A percentile compares a stretch with the other conserved stretches of the same genome.
These are phyloP conservation scores for Takifugu rubripes DNA, from an alignment of 2,797 vertebrate species.

Conservation along the genomic window DNA sequence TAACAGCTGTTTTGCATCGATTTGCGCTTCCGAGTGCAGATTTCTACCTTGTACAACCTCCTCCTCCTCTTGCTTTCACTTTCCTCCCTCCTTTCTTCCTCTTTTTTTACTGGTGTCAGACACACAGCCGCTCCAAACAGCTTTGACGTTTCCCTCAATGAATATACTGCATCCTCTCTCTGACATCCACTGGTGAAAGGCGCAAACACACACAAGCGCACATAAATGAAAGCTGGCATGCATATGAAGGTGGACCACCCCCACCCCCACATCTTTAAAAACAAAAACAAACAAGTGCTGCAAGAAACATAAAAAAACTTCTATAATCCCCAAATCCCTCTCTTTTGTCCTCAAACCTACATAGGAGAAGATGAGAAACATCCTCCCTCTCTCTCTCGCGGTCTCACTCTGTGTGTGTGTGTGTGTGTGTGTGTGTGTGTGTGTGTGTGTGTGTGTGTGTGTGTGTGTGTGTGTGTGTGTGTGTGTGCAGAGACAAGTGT, in stretches of 20 bases:
- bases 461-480: conserved; percentile 26
- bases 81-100: conserved; percentile 20
- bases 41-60: conserved; percentile 58
- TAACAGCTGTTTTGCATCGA: conserved; percentile 74
- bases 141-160: conserved; percentile 57
- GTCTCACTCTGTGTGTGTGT: conserved; percentile 1
- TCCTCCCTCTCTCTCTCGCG: conserved; percentile 3
- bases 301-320: conserved; percentile 48
- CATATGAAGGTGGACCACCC: conserved; percentile 48
- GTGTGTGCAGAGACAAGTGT: conserved; percentile 56
- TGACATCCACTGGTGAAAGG: conserved; percentile 52
- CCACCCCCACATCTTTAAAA: conserved; percentile 17
- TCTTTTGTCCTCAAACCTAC: conserved; percentile 57
- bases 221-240: conserved; percentile 22
- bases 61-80: conserved; percentile 19
- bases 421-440: conserved; percentile 5
- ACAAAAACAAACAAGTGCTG: conserved; percentile 42
- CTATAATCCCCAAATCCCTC: conserved; percentile 61
- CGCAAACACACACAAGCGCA: conserved; percentile 12
- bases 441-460: conserved; percentile 17
- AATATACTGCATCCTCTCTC: conserved; percentile 52
- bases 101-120: conserved; percentile 40
- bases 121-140: conserved; percentile 30
- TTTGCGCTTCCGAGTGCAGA: conserved; percentile 60
- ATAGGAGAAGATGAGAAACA: conserved; percentile 36